Base-by-base conservation (phyloP, 2,888 invertebrate species). In the Apamea anceps region DNA sequence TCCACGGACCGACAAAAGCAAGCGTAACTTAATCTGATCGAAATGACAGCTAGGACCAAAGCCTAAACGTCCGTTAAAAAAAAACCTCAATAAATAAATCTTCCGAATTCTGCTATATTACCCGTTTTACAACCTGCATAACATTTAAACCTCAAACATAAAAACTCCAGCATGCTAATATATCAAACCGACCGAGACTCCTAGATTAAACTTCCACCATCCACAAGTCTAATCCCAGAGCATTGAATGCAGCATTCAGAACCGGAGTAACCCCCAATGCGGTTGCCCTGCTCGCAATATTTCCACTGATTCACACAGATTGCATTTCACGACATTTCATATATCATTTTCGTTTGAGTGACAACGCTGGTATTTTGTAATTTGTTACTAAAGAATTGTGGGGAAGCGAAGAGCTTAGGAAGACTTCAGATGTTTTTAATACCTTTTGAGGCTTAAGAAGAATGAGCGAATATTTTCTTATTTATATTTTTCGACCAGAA, bases 311-410 rank as follows among this genome's bases (percentile, higher is more conserved):
- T 92, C 92, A 92, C 91, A 85, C 92, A 92, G 94, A 94, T 94
- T 94, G 93, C 93, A 92, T 93, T 92, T 91, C 91, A 87, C 91
- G 93, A 93, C 93, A 90, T 94, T 94, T 93, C 93, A 93, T 94
- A 91, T 90, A 91, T 92, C 91, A 92, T 91, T 92, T 92, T 90
- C 89, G 88, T 90, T 79, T 88, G 91, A 92, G 86, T 91, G 93
- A 91, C 92, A 82, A 87, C 75, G 71, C 82, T 77, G 77, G 84
- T 83, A 87, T 89, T 91, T 88, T 83, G 88, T 92, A 89, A 91
- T 92, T 86, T 88, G 88, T 82, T 85, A 80, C 88, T 85, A 74
- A 87, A 87, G 80, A 81, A 88, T 81, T 79, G 80, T 62, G 57
- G 28, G 15, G 25, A 82, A 57, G n/a, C 65, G 25, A 51, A 45